Evolutionary conservation across 92 coral and sea anemone genomes (phyloP), one percentile per base, ranked within the genome.

Genomic region (Blastomussa wellsi): DNA sequence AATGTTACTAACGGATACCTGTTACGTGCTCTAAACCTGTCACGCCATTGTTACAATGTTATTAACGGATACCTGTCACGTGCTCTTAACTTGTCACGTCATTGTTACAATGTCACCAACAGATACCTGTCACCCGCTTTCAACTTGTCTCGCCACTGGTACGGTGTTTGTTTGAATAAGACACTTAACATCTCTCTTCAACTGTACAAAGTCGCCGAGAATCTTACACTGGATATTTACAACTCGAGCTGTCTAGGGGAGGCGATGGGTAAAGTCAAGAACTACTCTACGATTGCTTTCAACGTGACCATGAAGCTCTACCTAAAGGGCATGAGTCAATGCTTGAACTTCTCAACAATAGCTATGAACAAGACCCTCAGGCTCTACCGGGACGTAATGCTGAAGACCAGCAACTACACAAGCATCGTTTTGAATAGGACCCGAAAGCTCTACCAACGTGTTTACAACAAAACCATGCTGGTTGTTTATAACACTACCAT

Each of bases 121-220:
- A 33, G 2, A 68, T 68, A 68, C n/a, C 24, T 68, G 39, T 68
- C 74, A 1, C 29, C 26, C 37, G 93, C 93, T 14, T 72, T 79
- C 66, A 92, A 92, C 79, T 72, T 85, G 88, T 86, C 91, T 38
- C 92, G 87, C 33, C 85, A 84, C 57, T 90, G 84, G 86, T 76
- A 83, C 60, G 29, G 37, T 17, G 67, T 74, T 14, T 82, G 93
- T 33, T 70, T 84, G 72, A 88, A 88, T 70, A 41, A 57, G 12
- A 92, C 90, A 35, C 81, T 92, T 13, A 84, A 62, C 70, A 90
- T 87, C 79, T 80, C 92, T 28, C 44, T 82, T 33, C 79, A 84
- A 84, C 80, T 52, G 60, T 67, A 85, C 86, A 79, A 76, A 42
- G 62, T 86, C 32, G 95, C 80, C 12, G 84, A 88, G 87, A 82